Percentiles rank a stretch among this genome's conserved stretches.
Evolutionary conservation across 2,888 invertebrate genomes (phyloP).

Genomic region (Therioaphis trifolii): DNA sequence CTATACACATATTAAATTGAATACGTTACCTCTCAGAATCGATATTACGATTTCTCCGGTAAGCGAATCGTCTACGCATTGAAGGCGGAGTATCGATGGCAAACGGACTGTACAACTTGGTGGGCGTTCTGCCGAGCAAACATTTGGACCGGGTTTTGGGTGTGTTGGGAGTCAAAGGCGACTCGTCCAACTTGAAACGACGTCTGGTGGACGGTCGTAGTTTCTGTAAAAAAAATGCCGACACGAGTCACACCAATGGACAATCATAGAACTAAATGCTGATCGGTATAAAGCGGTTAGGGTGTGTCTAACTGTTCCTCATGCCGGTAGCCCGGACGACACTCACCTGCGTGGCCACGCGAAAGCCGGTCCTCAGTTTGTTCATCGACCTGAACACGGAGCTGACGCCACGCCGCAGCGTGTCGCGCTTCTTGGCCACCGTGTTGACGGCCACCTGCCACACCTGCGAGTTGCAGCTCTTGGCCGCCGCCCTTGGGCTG

Average conservation of each 20-base stretch:
- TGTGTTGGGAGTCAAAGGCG: constrained; percentile 61
- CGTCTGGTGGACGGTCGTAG: constrained; percentile 58
- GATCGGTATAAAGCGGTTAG: too few species aligned
- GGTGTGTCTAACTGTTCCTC: too few species aligned
- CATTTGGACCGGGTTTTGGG: constrained; percentile 63
- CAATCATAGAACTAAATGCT: background rate
- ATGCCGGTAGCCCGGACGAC: too few species aligned
- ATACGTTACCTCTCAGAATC: constrained; percentile 48
- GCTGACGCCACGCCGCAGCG: constrained; percentile 26
- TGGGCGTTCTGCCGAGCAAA: constrained; percentile 75
- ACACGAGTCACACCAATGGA: background rate
- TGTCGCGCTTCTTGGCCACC: constrained; percentile 42
- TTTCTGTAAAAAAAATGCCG: constrained; percentile 48
- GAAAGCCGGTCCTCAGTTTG: constrained; percentile 47
- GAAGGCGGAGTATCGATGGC: constrained; percentile 77
- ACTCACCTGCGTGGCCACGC: constrained; percentile 38
- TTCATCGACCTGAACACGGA: constrained; percentile 56
- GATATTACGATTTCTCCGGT: constrained; percentile 28
- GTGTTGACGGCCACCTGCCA: constrained; percentile 55
- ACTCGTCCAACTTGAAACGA: constrained; percentile 61
- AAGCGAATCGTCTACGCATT: constrained; percentile 46
- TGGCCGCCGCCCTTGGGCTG: background rate
- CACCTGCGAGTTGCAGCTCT: constrained; percentile 52
- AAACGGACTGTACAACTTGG: constrained; percentile 81
- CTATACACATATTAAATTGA: too few species aligned